These are phyloP conservation scores for Lateolabrax maculatus DNA, from an alignment of 2,797 vertebrate genomes.

Conservation along the genomic window DNA sequence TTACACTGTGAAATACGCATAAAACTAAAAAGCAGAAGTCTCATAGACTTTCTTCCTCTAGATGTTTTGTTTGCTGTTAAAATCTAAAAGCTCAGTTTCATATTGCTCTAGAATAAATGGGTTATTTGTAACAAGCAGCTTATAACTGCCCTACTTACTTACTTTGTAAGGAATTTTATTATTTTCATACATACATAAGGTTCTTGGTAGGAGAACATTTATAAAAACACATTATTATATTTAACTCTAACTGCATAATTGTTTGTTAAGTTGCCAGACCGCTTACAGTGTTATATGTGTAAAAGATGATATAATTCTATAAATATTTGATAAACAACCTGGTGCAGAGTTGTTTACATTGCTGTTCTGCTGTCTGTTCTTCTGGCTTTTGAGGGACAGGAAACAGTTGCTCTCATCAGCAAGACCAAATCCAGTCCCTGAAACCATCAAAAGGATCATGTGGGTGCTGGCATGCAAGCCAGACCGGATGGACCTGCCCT, in stretches of 20 bases:
- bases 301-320: background rate
- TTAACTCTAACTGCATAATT: background rate
- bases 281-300: background rate
- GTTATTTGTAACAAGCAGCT: background rate
- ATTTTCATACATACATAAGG: background rate
- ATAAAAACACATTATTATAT: background rate
- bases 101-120: background rate
- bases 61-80: background rate
- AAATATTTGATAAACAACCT: background rate
- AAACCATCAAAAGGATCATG: slow-evolving; percentile 33
- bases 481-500: background rate
- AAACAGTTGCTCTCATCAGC: slow-evolving; percentile 23
- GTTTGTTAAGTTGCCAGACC: background rate
- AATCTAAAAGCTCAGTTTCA: background rate
- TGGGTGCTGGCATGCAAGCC: slow-evolving; percentile 25
- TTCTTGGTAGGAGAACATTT: background rate
- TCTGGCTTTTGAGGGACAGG: background rate
- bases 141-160: no score
- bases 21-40: background rate
- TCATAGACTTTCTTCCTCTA: background rate
- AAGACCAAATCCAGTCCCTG: slow-evolving; percentile 1
- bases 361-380: slow-evolving; percentile 4
- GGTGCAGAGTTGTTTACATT: slow-evolving; percentile 14
- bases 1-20: slow-evolving; percentile 1
- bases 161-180: background rate